These are phyloP conservation scores for Allolobophora icterica DNA, from an alignment of 2,888 invertebrate genomes.

Conservation along the genomic window DNA sequence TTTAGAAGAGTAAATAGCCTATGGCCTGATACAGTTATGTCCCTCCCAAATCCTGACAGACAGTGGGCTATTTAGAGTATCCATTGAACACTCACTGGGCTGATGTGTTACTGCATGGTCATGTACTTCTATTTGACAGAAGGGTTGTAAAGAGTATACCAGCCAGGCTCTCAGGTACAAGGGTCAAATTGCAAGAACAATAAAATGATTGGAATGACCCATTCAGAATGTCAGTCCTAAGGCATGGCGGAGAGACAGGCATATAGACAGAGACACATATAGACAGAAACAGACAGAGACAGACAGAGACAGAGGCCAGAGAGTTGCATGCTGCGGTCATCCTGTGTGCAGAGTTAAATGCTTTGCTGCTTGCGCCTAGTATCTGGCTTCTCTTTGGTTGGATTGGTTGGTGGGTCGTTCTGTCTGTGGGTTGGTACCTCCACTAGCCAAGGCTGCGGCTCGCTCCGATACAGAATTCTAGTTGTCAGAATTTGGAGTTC, in stretches of 20 bases:
- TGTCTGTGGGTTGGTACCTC: background rate
- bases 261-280: background rate
- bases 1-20: background rate
- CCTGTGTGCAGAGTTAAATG: background rate
- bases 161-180: background rate
- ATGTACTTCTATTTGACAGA: background rate
- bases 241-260: background rate
- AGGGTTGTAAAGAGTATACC: conserved; percentile 6
- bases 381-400: conserved; percentile 1
- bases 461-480: background rate
- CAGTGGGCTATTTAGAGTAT: background rate
- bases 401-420: background rate
- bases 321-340: background rate
- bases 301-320: background rate
- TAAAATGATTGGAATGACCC: conserved; percentile 17
- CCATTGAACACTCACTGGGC: background rate
- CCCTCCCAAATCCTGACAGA: background rate
- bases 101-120: background rate
- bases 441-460: background rate
- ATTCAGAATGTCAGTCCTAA: background rate
- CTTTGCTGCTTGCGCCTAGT: background rate
- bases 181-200: conserved; percentile 17
- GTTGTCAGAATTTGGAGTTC: background rate
- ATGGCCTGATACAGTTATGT: background rate
- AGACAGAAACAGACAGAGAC: background rate